Evolutionary conservation across 2,888 invertebrate species (phyloP).

Genomic region (Epistrophe grossulariae): DNA sequence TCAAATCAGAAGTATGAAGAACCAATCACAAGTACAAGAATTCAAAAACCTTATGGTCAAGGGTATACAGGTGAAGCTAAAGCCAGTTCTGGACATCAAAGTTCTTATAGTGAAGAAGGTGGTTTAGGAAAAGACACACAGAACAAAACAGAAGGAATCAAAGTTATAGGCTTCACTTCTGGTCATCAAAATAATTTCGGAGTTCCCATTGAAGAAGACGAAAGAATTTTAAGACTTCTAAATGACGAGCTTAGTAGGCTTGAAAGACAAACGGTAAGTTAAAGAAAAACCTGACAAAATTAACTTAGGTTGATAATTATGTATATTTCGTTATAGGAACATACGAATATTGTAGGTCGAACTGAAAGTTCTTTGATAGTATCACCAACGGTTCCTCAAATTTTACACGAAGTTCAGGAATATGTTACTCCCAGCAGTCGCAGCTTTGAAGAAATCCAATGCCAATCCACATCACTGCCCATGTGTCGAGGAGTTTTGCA

Average conservation of each 20-base stretch:
- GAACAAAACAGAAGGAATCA: conserved; percentile 71
- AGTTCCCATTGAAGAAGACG: conserved; percentile 87
- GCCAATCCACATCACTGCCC: conserved; percentile 82
- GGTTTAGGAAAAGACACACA: conserved; percentile 13
- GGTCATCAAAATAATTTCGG: conserved; percentile 88
- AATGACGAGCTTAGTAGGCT: conserved; percentile 79
- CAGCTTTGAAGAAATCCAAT: conserved; percentile 79
- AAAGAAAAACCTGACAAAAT: background rate
- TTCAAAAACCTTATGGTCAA: conserved; percentile 35
- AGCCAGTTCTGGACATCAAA: conserved; percentile 3
- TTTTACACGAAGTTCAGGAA: conserved; percentile 80
- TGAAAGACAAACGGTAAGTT: conserved; percentile 70
- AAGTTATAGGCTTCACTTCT: conserved; percentile 84
- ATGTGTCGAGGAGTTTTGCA: conserved; percentile 88
- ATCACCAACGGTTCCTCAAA: conserved; percentile 87
- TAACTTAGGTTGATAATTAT: background rate
- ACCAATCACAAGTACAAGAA: background rate
- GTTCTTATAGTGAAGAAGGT: conserved; percentile 3
- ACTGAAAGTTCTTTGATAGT: conserved; percentile 81
- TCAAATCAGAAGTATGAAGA: conserved; percentile 22
- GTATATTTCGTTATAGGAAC: conserved; percentile 40
- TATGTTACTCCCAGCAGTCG: conserved; percentile 78
- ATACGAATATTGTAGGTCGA: conserved; percentile 14
- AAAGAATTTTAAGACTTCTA: conserved; percentile 82
- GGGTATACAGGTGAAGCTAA: conserved; percentile 11